phyloP scores from a whole-genome alignment of 2,888 invertebrate species.

The Hofmannophila pseudospretella region DNA sequence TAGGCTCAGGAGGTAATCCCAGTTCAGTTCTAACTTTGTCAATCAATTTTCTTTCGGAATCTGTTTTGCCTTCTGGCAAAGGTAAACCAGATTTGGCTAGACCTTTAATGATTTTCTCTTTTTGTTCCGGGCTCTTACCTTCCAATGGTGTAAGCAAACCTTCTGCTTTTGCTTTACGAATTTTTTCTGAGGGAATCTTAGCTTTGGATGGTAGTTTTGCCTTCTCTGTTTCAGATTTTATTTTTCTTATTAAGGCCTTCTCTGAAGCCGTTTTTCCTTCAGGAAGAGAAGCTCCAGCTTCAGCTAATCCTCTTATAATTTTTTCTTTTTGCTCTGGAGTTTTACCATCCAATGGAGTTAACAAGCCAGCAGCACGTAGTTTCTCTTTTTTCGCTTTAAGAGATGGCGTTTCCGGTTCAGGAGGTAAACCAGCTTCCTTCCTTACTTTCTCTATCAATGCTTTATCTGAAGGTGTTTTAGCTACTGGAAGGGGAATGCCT shows the following conservation, averaged over 20 bases:
- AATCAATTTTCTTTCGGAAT: slow-evolving; percentile 26
- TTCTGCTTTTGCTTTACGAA: slow-evolving; percentile 12
- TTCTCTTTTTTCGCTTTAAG: slow-evolving; percentile 19
- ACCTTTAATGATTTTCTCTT: slow-evolving; percentile 28
- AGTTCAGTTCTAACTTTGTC: slow-evolving; percentile 19
- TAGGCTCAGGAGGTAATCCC: slow-evolving; percentile 30
- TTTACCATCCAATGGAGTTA: slow-evolving; percentile 24
- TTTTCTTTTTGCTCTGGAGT: slow-evolving; percentile 24
- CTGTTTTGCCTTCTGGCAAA: slow-evolving; percentile 23
- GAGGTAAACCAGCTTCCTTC: slow-evolving; percentile 24
- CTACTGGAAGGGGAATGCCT: slow-evolving; percentile 25
- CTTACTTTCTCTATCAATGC: slow-evolving; percentile 21
- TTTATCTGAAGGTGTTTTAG: slow-evolving; percentile 27
- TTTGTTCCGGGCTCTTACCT: slow-evolving; percentile 26
- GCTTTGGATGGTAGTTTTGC: slow-evolving; percentile 30
- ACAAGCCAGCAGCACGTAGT: slow-evolving; percentile 26
- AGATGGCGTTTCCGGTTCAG: slow-evolving; percentile 24
- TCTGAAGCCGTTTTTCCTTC: slow-evolving; percentile 10
- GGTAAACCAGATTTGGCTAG: slow-evolving; percentile 24
- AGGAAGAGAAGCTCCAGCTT: slow-evolving; percentile 12
- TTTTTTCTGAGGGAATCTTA: slow-evolving; percentile 16
- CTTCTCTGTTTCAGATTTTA: slow-evolving; percentile 19
- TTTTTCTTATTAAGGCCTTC: slow-evolving; percentile 17
- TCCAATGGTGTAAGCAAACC: slow-evolving; percentile 11
- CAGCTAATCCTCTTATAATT: slow-evolving; percentile 19